Evolutionary conservation across 2,888 invertebrate genomes (phyloP).

Genomic region (Eucera pruinosa): DNA sequence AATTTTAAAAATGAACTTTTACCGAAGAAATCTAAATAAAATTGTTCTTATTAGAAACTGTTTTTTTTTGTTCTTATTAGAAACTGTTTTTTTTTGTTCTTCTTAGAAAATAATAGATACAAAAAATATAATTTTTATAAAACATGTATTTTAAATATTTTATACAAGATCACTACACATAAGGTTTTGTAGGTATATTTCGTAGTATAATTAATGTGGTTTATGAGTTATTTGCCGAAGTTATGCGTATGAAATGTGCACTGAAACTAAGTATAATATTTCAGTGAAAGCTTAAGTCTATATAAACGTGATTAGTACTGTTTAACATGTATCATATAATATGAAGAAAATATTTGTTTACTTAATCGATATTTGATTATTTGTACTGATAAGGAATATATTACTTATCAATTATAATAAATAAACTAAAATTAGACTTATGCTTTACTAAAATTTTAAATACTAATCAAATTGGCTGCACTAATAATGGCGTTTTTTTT

Average conservation of each 20-base stretch:
- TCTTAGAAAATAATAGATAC: not conserved
- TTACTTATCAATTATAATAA: not conserved
- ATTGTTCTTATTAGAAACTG: no score
- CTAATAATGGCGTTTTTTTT: conserved; percentile 66
- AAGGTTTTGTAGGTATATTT: not conserved
- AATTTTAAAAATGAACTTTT: no score
- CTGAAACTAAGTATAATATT: conserved; percentile 10
- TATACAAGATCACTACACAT: not conserved
- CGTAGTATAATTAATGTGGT: conserved; percentile 6
- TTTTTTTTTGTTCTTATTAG: no score
- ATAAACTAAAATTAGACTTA: conserved; percentile 30
- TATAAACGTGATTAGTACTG: not conserved
- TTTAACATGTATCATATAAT: not conserved
- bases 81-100: no score
- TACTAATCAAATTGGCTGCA: conserved; percentile 3
- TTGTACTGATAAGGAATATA: not conserved
- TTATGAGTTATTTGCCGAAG: conserved; percentile 7
- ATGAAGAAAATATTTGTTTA: not conserved
- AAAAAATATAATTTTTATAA: not conserved
- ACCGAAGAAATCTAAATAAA: no score
- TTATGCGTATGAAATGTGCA: not conserved
- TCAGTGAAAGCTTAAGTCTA: conserved; percentile 39
- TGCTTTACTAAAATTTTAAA: conserved; percentile 39
- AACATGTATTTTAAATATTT: not conserved
- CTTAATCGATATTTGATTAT: not conserved